Base-by-base conservation (phyloP, 2,797 vertebrate genomes). In the Cryptoblepharus egeriae region DNA sequence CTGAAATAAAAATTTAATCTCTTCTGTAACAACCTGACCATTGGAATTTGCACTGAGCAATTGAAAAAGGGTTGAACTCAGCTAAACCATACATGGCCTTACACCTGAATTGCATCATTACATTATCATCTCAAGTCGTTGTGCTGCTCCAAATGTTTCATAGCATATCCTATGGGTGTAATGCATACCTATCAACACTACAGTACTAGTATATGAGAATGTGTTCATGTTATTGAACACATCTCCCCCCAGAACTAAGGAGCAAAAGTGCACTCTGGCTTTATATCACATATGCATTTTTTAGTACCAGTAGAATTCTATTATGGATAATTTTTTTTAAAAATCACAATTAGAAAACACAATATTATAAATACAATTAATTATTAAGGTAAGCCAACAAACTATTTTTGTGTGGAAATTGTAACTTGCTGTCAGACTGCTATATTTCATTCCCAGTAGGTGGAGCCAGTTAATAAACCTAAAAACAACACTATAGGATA, bases 381-480 rank as follows among this genome's bases (percentile, higher is more conserved):
- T 60, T 82, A 60, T 28, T 63, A 6, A 3, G n/a, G 74, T 42
- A 15, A 68, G 65, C 15, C 35, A 72, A 1, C 32, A 35, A 26
- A 0, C 18, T 2, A 79, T 45, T 22, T 37, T 78, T 49, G 26
- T 9, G 18, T 5, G 26, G 68, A 71, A 81, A n/a, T 12, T 72
- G 37, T 68, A 12, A 2, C 12, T 70, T 28, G 60, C 45, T 64
- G 16, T 65, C 64, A 45, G 28, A 20, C 11, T 45, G 5, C 24
- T 69, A 79, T 71, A n/a, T 15, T 61, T 85, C 80, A 2, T 73
- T 32, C 28, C 75, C 95, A 95, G 94, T 90, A 96, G 95, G 80
- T 96, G 95, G 95, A 92, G 83, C 93, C 92, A 86, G 77, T 68
- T 88, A 57, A 87, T 91, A 93, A 94, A 90, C 69, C 77, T 91